Conservation (phyloP, 2,797 vertebrate genomes). For the Macropus fuliginosus region DNA sequence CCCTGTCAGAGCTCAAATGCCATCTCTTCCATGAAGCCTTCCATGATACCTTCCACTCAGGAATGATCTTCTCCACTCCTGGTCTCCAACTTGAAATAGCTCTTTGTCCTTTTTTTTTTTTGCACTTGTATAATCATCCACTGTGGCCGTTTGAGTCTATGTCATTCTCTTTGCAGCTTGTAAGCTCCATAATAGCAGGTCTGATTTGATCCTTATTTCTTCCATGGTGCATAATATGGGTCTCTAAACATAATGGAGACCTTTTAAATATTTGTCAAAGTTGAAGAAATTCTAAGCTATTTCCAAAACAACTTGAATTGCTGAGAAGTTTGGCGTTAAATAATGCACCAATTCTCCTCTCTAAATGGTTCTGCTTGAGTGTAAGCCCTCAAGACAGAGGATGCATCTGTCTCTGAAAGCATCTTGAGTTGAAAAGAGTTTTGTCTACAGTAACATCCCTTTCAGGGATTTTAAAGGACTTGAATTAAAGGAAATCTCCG, state of each 20-base stretch:
- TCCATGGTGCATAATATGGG: neutral
- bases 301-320: neutral
- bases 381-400: neutral
- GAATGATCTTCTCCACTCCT: neutral
- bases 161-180: neutral
- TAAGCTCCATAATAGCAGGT: neutral
- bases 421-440: neutral
- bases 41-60: neutral
- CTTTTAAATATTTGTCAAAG: neutral
- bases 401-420: neutral
- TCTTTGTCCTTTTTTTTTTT: neutral
- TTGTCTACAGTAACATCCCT: neutral
- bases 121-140: neutral
- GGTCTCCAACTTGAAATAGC: neutral
- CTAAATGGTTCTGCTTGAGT: neutral
- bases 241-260: neutral
- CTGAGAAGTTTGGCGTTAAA: slow-evolving; percentile 40
- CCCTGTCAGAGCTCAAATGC: neutral
- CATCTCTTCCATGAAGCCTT: neutral
- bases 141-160: neutral
- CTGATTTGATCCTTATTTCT: neutral
- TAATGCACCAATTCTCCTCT: slow-evolving; percentile 11
- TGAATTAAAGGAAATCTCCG: neutral
- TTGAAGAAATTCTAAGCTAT: neutral
- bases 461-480: neutral